Percentiles rank a stretch among this genome's conserved stretches.
Evolutionary conservation across 2,113 vertebrate genomes (phyloP).

Genomic region (Syrmaticus mikado): DNA sequence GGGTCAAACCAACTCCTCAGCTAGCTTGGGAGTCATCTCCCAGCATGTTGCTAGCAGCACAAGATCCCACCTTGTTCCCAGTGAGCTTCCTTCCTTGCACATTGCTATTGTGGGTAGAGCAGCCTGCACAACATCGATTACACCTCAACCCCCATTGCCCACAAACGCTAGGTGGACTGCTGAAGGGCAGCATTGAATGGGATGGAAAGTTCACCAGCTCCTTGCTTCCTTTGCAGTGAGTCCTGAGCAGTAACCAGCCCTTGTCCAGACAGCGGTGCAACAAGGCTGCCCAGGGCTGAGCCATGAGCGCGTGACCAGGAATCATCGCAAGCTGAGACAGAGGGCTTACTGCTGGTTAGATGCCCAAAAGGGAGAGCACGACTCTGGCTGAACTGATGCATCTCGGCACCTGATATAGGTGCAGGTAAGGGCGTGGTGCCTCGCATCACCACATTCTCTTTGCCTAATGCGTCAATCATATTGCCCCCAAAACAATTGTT

Average conservation of each 20-base stretch:
- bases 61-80: background rate
- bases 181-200: background rate
- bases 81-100: background rate
- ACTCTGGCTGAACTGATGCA: constrained; percentile 50
- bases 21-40: background rate
- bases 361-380: background rate
- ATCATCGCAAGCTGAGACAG: rapidly evolving
- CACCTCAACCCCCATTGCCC: background rate
- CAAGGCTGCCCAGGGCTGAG: background rate
- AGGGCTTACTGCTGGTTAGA: constrained; percentile 14
- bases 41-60: too few relatives aligned
- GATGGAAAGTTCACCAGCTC: background rate
- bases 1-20: background rate
- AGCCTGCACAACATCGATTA: background rate
- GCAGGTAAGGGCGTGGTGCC: constrained; percentile 21
- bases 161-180: too few relatives aligned
- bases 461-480: background rate
- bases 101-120: too few relatives aligned
- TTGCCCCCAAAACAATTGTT: rapidly evolving
- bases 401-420: constrained; percentile 42
- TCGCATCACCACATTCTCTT: background rate
- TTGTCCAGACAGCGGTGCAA: rapidly evolving
- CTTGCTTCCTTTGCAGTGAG: constrained; percentile 39
- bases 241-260: background rate
- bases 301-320: background rate